These are phyloP conservation scores for Rosalia funebris DNA, from an alignment of 2,888 invertebrate genomes.

Conservation along the genomic window DNA sequence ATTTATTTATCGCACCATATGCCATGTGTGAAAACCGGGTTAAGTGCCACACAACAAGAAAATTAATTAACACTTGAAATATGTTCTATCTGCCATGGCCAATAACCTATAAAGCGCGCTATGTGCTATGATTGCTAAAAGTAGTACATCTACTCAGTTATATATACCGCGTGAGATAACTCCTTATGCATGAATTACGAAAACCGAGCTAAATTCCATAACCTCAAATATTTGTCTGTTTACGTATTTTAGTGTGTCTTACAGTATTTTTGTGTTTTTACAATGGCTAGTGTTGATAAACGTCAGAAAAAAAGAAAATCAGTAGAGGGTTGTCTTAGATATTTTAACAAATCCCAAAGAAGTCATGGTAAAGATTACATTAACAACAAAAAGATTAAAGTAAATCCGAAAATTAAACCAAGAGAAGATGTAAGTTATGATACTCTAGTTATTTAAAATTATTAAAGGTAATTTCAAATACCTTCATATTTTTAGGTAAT, in stretches of 20 bases:
- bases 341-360: not conserved
- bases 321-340: not conserved
- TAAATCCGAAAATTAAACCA: not conserved
- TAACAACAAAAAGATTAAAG: constrained; percentile 2
- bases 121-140: constrained; percentile 4
- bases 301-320: constrained; percentile 1
- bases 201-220: not conserved
- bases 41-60: not conserved
- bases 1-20: no score
- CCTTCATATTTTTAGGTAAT: constrained; percentile 2
- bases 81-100: not conserved
- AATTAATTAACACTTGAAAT: not conserved
- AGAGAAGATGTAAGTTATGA: not conserved
- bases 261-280: not conserved
- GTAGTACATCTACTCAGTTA: not conserved
- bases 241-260: not conserved
- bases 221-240: no score
- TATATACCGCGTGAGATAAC: not conserved
- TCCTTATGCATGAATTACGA: not conserved
- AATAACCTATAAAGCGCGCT: not conserved
- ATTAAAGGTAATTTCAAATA: not conserved
- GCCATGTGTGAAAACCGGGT: constrained; percentile 4
- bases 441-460: constrained; percentile 1
- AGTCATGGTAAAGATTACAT: constrained; percentile 1
- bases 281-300: not conserved